Evolutionary conservation across 2,888 invertebrate species (phyloP), one percentile per base, ranked within the genome.

Genomic region (Cacoxenus indagator): DNA sequence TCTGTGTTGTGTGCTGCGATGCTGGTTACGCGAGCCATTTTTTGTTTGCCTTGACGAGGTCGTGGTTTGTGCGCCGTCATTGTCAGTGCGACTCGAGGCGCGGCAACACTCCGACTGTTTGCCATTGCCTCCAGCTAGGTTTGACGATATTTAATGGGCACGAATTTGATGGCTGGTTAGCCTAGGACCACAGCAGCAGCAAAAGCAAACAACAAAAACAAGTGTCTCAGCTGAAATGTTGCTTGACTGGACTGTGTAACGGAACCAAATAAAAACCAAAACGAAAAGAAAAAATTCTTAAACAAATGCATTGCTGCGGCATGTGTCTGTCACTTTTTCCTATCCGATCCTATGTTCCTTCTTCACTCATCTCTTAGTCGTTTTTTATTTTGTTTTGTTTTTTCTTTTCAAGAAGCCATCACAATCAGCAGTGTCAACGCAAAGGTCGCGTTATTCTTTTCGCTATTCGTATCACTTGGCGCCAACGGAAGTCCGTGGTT

Each of bases 111-210:
- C 8, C 54, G 54, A 2, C 55, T 14, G 37, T 11, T 14, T 37
- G 37, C 0, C 37, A 37, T 61, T 43, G 61, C 61, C 61, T 61
- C 43, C 24, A 24, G 45, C 61, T 14, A 62, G 31, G 22, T 62
- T 62, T 43, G 61, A 9, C 22, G 61, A 62, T 62, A 62, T 62
- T 78, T 83, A 85, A 84, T 84, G 81, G 85, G 78, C 78, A 84
- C 78, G 83, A 83, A 82, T 84, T 85, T 83, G 84, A 86, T 81
- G 85, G 82, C 83, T 84, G 86, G 81, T 78, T 84, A 81, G 78
- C 69, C 67, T 48, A 1, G 70, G 59, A 67, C n/a, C 17, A 19
- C 51, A 62, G 48, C 51, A 24, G 9, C 31, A 31, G 29, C 57
- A 57, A 46, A 4, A 31, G 9, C 31, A 31, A 31, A 11, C 3